A percentile compares a stretch with the other conserved stretches of the same genome.
Evolutionary conservation across 2,113 vertebrate species (phyloP).

Genomic region (Pionites leucogaster): DNA sequence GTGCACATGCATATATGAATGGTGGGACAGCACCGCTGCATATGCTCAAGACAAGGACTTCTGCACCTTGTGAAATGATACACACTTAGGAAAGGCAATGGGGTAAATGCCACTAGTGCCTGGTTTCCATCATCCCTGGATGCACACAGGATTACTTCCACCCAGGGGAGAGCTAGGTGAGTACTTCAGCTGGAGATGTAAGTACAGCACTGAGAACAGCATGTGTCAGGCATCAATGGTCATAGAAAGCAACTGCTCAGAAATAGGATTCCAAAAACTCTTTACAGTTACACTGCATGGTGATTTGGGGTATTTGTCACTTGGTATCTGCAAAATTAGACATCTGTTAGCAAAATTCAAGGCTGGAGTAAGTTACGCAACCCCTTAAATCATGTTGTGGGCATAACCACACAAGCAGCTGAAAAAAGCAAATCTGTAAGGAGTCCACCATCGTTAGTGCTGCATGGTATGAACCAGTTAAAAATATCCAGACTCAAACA

Average conservation of each 20-base stretch:
- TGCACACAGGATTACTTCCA: not conserved
- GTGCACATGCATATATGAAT: accelerated
- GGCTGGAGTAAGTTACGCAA: not conserved
- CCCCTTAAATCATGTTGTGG: not conserved
- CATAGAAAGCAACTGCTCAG: not conserved
- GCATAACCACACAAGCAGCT: not conserved
- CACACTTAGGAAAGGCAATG: not conserved
- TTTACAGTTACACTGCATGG: not conserved
- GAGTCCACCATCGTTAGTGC: not conserved
- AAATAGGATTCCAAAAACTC: not conserved
- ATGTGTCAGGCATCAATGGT: accelerated
- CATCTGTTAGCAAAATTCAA: not conserved
- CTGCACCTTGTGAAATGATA: not conserved
- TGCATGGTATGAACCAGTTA: not conserved
- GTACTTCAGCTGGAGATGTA: not conserved
- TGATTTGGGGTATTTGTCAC: not conserved
- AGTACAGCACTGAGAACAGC: not conserved
- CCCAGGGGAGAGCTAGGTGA: not conserved
- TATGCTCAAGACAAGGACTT: not conserved
- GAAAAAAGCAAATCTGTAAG: not conserved
- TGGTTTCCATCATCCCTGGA: not conserved
- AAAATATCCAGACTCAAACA: not conserved
- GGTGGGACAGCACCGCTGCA: not conserved
- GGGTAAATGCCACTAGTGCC: not conserved
- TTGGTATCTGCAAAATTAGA: not conserved